These are phyloP conservation scores for Drosophila kikkawai DNA, from an alignment of 1,140 invertebrate genomes.

Conservation along the genomic window DNA sequence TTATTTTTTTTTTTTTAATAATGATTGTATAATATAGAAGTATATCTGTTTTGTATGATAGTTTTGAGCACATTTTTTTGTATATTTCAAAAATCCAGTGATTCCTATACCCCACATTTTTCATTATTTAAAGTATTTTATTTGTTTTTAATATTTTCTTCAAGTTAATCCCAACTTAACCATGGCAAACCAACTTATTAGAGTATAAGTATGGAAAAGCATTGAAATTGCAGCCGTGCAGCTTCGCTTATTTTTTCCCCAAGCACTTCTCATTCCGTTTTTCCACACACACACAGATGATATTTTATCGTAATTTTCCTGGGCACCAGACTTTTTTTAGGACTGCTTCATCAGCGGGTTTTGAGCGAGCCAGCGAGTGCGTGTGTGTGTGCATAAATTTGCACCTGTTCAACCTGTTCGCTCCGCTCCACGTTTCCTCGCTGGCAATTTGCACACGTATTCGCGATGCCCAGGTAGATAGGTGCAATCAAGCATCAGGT, in stretches of 20 bases:
- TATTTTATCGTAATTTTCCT: constrained; percentile 71
- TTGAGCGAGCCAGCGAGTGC: constrained; percentile 24
- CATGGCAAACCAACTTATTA: neutral
- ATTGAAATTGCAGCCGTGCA: constrained; percentile 71
- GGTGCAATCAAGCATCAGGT: constrained; percentile 75
- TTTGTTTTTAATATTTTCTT: neutral
- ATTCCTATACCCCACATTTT: too few species aligned
- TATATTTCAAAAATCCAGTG: too few species aligned
- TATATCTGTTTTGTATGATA: too few species aligned
- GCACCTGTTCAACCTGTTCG: constrained; percentile 42
- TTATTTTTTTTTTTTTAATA: too few species aligned
- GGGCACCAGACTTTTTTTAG: constrained; percentile 40
- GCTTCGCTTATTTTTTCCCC: constrained; percentile 20
- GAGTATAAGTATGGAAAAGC: constrained; percentile 47
- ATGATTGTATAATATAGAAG: too few species aligned
- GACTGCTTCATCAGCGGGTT: constrained; percentile 45
- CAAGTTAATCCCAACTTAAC: neutral
- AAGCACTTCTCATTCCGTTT: constrained; percentile 17
- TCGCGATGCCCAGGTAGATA: constrained; percentile 55
- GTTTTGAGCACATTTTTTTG: too few species aligned
- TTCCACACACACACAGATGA: constrained; percentile 17
- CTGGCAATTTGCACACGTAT: constrained; percentile 50
- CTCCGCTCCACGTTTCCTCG: constrained; percentile 15
- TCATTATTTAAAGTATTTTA: neutral
- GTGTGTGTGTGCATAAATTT: constrained; percentile 62